These are phyloP conservation scores for Plutella xylostella DNA, from an alignment of 2,888 invertebrate genomes.

Conservation along the genomic window DNA sequence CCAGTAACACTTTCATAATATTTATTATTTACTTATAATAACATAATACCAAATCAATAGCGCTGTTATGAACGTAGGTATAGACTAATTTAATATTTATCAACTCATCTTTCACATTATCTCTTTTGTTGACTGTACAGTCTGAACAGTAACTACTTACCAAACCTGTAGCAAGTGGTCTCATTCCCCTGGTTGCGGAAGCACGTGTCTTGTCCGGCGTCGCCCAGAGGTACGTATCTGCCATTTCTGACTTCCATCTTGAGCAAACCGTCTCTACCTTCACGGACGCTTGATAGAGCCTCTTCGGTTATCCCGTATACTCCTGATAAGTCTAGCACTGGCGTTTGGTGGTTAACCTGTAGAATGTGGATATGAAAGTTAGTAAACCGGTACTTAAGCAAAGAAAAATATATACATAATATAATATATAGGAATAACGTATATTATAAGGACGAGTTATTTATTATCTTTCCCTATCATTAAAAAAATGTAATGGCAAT, in stretches of 20 bases:
- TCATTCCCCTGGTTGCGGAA: conserved; percentile 31
- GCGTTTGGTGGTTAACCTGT: conserved; percentile 50
- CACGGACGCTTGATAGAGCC: conserved; percentile 29
- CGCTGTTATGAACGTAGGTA: too few relatives aligned
- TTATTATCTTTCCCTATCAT: not conserved
- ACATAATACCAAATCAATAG: too few relatives aligned
- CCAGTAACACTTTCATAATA: too few relatives aligned
- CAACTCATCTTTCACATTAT: too few relatives aligned
- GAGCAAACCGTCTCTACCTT: conserved; percentile 34
- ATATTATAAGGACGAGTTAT: not conserved
- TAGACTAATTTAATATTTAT: too few relatives aligned
- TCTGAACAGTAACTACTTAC: too few relatives aligned
- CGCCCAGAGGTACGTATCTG: conserved; percentile 30
- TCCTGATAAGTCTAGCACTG: conserved; percentile 42
- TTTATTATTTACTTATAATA: too few relatives aligned
- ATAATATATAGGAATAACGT: conserved; percentile 8
- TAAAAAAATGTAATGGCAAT: too few relatives aligned
- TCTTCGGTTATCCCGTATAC: conserved; percentile 42
- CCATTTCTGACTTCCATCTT: conserved; percentile 31
- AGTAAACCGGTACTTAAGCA: too few relatives aligned
- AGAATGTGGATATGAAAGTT: too few relatives aligned
- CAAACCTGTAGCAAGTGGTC: conserved; percentile 39
- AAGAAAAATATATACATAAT: too few relatives aligned
- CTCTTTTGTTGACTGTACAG: too few relatives aligned
- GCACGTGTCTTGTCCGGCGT: conserved; percentile 25